Percentiles rank a stretch among this genome's conserved stretches.
phyloP scores from a whole-genome alignment of 2,888 invertebrate species.

The Melinaea marsaeus region DNA sequence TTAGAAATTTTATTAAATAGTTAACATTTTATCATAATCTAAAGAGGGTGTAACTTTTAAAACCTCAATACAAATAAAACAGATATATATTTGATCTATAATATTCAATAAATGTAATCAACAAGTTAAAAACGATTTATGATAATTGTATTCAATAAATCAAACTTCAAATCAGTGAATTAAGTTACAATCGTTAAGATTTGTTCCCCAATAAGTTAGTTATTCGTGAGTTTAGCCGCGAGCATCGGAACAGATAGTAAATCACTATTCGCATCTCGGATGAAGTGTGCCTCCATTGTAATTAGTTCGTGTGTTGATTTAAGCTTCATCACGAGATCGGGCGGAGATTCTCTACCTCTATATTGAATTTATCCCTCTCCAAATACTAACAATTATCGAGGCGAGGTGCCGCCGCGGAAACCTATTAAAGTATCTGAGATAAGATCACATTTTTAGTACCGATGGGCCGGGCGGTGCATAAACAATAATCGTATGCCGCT shows the following conservation, averaged over 20 bases:
- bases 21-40: not conserved
- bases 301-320: conserved; percentile 76
- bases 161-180: not conserved
- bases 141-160: not conserved
- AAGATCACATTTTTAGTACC: conserved; percentile 73
- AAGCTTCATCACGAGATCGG: conserved; percentile 67
- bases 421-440: conserved; percentile 76
- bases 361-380: conserved; percentile 68
- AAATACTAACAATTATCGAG: conserved; percentile 61
- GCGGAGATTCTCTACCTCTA: conserved; percentile 46
- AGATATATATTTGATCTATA: not conserved
- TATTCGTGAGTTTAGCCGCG: conserved; percentile 39
- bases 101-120: not conserved
- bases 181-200: conserved; percentile 4
- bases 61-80: not conserved
- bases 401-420: conserved; percentile 72
- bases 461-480: conserved; percentile 67
- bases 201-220: conserved; percentile 37
- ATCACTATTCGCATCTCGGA: conserved; percentile 73
- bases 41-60: no score
- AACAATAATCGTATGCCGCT: conserved; percentile 64
- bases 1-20: not conserved
- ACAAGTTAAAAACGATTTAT: not conserved
- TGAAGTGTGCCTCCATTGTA: conserved; percentile 71
- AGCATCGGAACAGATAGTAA: conserved; percentile 54